Evolutionary conservation across 2,113 vertebrate genomes (phyloP).

Genomic region (Nycticebus coucang): DNA sequence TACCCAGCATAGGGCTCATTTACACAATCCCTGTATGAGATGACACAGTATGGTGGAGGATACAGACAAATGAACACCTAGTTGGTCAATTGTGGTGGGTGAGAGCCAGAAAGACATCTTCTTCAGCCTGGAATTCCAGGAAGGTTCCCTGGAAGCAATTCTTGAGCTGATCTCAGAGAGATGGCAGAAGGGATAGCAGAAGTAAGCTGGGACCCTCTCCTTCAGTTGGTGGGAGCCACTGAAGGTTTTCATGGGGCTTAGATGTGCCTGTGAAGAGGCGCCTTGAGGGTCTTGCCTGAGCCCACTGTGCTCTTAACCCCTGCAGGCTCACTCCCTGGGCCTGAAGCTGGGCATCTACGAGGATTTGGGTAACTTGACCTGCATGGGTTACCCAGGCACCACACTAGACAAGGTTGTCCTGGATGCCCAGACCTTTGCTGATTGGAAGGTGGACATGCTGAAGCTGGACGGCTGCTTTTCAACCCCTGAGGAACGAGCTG

Average conservation of each 20-base stretch:
- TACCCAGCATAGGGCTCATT: not conserved
- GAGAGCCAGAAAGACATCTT: not conserved
- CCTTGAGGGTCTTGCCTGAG: not conserved
- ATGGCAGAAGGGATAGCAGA: not conserved
- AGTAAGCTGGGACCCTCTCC: not conserved
- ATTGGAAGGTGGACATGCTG: conserved; percentile 97
- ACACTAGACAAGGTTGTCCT: conserved; percentile 86
- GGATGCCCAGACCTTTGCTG: conserved; percentile 92
- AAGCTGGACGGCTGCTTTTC: conserved; percentile 97
- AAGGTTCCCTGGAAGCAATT: not conserved
- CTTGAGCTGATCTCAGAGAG: not conserved
- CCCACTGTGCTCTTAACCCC: not conserved
- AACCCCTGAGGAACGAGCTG: conserved; percentile 81
- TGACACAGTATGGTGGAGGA: not conserved
- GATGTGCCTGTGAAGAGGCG: not conserved
- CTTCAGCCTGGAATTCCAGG: not conserved
- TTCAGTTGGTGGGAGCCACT: not conserved
- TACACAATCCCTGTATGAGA: not conserved
- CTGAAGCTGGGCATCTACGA: conserved; percentile 95
- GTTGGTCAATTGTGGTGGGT: not conserved
- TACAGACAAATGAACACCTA: not conserved
- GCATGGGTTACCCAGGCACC: conserved; percentile 92
- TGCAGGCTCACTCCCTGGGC: conserved; percentile 89
- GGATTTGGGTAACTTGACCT: conserved; percentile 92
- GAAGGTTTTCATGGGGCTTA: not conserved